Conservation (phyloP, 2,888 invertebrate genomes). For the Graphium colonna region DNA sequence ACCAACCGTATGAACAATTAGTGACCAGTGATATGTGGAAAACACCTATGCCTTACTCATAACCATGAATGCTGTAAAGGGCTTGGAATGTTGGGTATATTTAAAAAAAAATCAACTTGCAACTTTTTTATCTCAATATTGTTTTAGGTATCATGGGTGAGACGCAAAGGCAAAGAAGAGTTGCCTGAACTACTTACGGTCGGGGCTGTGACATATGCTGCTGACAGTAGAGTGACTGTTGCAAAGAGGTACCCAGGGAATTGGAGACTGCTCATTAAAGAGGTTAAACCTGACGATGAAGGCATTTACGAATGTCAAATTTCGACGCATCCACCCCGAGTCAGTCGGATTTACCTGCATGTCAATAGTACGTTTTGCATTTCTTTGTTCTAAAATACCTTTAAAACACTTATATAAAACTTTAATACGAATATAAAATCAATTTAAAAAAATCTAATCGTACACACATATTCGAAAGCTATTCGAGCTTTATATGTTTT, state of each 20-base stretch:
- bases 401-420: neutral
- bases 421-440: too few species aligned
- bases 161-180: constrained; percentile 77
- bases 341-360: constrained; percentile 83
- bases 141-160: constrained; percentile 88
- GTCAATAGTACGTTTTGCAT: constrained; percentile 82
- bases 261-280: constrained; percentile 82
- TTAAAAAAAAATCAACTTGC: too few species aligned
- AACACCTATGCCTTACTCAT: too few species aligned
- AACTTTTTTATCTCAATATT: too few species aligned
- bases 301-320: constrained; percentile 87
- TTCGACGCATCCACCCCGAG: constrained; percentile 85
- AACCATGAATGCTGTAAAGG: too few species aligned
- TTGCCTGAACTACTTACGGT: constrained; percentile 86
- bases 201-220: constrained; percentile 84
- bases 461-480: too few species aligned
- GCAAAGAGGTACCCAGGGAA: constrained; percentile 82
- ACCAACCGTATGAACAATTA: too few species aligned
- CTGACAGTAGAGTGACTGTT: constrained; percentile 83
- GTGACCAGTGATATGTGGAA: too few species aligned
- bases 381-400: neutral
- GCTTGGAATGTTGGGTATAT: too few species aligned
- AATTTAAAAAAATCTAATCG: too few species aligned
- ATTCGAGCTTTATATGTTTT: too few species aligned
- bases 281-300: constrained; percentile 83